These are phyloP conservation scores for Ptilonorhynchus violaceus DNA, from an alignment of 2,113 vertebrate species.

Conservation along the genomic window DNA sequence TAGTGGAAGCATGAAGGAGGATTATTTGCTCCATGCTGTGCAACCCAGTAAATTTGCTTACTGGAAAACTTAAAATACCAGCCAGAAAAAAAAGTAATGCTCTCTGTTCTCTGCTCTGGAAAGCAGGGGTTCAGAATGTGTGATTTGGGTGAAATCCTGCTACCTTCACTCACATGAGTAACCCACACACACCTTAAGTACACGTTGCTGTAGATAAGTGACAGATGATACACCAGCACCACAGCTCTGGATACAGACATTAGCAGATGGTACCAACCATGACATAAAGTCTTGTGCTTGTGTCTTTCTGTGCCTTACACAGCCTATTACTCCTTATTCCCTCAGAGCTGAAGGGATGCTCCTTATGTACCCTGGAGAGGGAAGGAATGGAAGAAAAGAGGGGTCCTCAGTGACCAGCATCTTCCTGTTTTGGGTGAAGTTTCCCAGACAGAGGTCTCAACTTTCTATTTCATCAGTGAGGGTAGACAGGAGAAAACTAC, in stretches of 20 bases:
- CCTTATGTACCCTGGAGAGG: not conserved
- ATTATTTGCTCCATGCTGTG: not conserved
- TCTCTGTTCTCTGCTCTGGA: not conserved
- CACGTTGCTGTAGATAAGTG: not conserved
- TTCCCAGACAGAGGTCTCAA: not conserved
- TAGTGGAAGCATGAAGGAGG: not conserved
- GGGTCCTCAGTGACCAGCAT: not conserved
- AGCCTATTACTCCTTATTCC: not conserved
- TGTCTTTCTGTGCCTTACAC: not conserved
- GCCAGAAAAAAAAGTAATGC: not conserved
- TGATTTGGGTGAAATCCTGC: not conserved
- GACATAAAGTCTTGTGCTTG: not conserved
- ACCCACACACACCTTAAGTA: not conserved
- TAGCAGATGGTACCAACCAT: not conserved
- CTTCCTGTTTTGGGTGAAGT: not conserved
- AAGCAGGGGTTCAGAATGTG: not conserved
- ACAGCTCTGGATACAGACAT: not conserved
- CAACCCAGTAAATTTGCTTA: not conserved
- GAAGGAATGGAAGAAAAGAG: not conserved
- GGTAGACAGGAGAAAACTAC: not conserved
- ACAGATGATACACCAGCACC: not conserved
- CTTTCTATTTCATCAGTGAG: not conserved
- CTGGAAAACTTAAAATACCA: not conserved
- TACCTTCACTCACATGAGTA: not conserved
- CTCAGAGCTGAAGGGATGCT: not conserved